Evolutionary conservation across 2,113 vertebrate genomes (phyloP), one percentile per base, ranked within the genome.

Genomic region (Mesoclemmys tuberculata): DNA sequence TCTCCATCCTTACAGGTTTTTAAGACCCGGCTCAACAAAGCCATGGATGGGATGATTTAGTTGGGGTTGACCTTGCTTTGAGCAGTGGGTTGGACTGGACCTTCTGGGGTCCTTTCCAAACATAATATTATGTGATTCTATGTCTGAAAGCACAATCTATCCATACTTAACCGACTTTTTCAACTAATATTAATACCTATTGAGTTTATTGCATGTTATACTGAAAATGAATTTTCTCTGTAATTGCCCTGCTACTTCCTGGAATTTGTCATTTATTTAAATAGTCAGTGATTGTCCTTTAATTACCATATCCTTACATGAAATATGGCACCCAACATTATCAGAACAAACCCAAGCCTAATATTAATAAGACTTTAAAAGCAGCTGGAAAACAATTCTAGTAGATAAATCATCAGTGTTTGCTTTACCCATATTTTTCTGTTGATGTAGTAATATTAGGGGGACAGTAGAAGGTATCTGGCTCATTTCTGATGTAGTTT

Each of bases 131-230:
- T 51, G 12, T 51, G 10, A 51, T 51, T 51, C 49, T 51, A 8
- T 64, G 74, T 79, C 55, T 56, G 29, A n/a, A 55, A 18, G 74
- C 38, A 77, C 52, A 75, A 58, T 58, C 29, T 58, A 58, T 11
- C 29, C 56, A 12, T 58, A 87, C 56, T 7, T 81, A 84, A 78
- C 38, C 54, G 5, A 27, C 27, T 89, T 74, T 84, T 85, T 91
- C 52, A 85, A n/a, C 44, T 64, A 83, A 52, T 95, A 79, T 90
- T 90, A 91, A 75, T 92, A 94, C 89, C 78, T 64, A 46, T 31
- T n/a, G 83, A 80, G 68, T 94, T 91, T 89, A 56, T 64, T 74
- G 85, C 80, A 79, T 90, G 68, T 68, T 77, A 82, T 29, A 1
- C n/a, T 64, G 35, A 52, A 77, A 61, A 86, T 68, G 78, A 4